A percentile compares a stretch with the other conserved stretches of the same genome.
Conservation (phyloP, 2,888 invertebrate genomes). For the Oxyscelio sp. region DNA sequence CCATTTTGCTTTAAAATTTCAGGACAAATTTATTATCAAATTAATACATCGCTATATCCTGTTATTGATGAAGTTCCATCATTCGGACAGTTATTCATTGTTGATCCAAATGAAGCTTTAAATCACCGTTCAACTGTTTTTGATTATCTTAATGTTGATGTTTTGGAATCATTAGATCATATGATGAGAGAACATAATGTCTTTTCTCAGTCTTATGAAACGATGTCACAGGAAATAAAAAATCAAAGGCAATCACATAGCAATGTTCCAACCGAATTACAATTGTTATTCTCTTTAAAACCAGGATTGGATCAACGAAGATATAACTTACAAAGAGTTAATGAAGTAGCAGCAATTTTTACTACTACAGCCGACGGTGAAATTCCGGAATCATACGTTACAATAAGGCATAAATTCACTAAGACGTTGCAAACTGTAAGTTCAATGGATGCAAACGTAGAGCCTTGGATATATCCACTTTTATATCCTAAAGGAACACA, state of each 20-base stretch:
- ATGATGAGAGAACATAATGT: conserved; percentile 64
- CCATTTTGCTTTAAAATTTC: conserved; percentile 3
- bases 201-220: conserved; percentile 64
- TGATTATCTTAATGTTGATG: conserved; percentile 32
- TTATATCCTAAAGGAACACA: conserved; percentile 64
- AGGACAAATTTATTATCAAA: conserved; percentile 71
- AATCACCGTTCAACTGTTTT: conserved; percentile 61
- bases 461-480: conserved; percentile 65
- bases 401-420: conserved; percentile 53
- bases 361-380: conserved; percentile 71
- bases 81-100: conserved; percentile 72
- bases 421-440: conserved; percentile 47
- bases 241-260: conserved; percentile 17
- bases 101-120: conserved; percentile 65
- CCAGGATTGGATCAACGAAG: neutral
- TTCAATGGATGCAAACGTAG: conserved; percentile 39
- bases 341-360: conserved; percentile 74
- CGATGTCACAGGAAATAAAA: conserved; percentile 71
- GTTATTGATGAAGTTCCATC: conserved; percentile 45
- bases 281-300: too few species aligned
- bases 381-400: conserved; percentile 70
- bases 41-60: conserved; percentile 65
- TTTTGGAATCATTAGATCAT: conserved; percentile 53
- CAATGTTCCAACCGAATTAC: conserved; percentile 43
- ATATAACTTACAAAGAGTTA: conserved; percentile 71